These are phyloP conservation scores for Theristicus caerulescens DNA, from an alignment of 2,113 vertebrate species.

Conservation along the genomic window DNA sequence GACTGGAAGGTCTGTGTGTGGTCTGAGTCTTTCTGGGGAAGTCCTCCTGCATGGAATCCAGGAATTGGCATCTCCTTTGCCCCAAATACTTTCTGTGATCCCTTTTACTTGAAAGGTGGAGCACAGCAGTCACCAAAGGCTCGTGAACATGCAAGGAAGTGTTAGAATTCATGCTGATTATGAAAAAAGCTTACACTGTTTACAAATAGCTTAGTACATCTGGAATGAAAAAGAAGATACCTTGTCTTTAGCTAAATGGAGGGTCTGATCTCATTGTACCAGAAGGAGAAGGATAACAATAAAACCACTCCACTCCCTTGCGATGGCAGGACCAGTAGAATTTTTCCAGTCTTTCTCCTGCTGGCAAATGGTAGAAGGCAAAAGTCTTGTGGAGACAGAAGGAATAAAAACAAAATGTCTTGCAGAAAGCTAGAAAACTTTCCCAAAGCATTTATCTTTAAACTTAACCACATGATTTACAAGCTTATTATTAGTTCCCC, in stretches of 20 bases:
- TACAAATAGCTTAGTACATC: background rate
- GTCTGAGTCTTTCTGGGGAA: background rate
- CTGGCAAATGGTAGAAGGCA: slow-evolving; percentile 39
- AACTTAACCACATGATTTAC: slow-evolving; percentile 45
- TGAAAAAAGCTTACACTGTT: background rate
- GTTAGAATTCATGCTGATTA: background rate
- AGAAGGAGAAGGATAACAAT: slow-evolving; percentile 19
- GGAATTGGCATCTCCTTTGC: background rate
- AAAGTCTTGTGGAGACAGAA: slow-evolving; percentile 16
- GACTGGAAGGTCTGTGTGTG: background rate
- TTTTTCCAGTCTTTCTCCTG: slow-evolving; percentile 1
- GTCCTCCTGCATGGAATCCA: background rate
- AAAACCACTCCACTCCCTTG: slow-evolving; percentile 10
- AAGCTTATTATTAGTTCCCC: slow-evolving; percentile 29
- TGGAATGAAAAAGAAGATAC: background rate
- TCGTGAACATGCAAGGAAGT: background rate
- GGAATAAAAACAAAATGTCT: slow-evolving; percentile 34
- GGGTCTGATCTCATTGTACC: background rate
- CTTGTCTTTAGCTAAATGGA: slow-evolving; percentile 13
- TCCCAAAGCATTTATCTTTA: slow-evolving; percentile 46
- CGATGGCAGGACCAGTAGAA: background rate
- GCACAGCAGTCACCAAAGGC: background rate
- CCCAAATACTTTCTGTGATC: background rate
- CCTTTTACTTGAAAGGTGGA: background rate
- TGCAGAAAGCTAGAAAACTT: slow-evolving; percentile 34